Evolutionary conservation across 2,888 invertebrate species (phyloP).

Genomic region (Syritta pipiens): DNA sequence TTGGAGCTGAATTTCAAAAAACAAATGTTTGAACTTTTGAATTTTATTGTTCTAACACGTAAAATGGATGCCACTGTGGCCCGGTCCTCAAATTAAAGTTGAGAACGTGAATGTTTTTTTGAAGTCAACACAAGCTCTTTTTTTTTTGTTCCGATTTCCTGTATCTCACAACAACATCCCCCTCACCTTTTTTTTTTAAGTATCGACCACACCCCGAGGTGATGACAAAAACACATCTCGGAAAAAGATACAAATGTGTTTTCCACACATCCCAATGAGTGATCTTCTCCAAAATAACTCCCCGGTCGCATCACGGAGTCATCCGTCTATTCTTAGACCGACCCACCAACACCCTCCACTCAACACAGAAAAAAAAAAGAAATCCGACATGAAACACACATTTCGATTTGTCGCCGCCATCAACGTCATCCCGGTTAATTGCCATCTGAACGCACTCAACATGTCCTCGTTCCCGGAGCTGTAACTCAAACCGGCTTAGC

Average conservation of each 20-base stretch:
- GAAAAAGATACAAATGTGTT: constrained; percentile 20
- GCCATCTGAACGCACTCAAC: constrained; percentile 52
- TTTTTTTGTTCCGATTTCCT: too few relatives aligned
- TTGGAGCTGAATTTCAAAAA: constrained; percentile 1
- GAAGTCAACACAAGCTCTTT: too few relatives aligned
- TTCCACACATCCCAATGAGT: constrained; percentile 11
- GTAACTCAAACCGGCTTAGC: constrained; percentile 50
- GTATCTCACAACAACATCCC: too few relatives aligned
- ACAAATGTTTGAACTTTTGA: neutral
- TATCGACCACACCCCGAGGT: neutral
- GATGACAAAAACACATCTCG: constrained; percentile 27
- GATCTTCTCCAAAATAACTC: constrained; percentile 19
- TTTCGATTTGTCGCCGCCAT: constrained; percentile 50
- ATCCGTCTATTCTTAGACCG: too few relatives aligned
- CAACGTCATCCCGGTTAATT: constrained; percentile 53
- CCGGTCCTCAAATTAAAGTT: too few relatives aligned
- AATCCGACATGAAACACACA: constrained; percentile 38
- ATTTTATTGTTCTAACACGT: neutral
- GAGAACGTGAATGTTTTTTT: too few relatives aligned
- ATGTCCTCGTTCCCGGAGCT: constrained; percentile 42
- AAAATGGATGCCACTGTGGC: too few relatives aligned
- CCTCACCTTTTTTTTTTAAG: too few relatives aligned
- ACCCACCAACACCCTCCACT: too few relatives aligned
- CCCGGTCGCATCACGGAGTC: neutral
- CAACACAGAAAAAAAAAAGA: too few relatives aligned